A percentile compares a stretch with the other conserved stretches of the same genome.
Evolutionary conservation across 92 coral and sea anemone genomes (phyloP).

Genomic region (Epizoanthus rinbou): DNA sequence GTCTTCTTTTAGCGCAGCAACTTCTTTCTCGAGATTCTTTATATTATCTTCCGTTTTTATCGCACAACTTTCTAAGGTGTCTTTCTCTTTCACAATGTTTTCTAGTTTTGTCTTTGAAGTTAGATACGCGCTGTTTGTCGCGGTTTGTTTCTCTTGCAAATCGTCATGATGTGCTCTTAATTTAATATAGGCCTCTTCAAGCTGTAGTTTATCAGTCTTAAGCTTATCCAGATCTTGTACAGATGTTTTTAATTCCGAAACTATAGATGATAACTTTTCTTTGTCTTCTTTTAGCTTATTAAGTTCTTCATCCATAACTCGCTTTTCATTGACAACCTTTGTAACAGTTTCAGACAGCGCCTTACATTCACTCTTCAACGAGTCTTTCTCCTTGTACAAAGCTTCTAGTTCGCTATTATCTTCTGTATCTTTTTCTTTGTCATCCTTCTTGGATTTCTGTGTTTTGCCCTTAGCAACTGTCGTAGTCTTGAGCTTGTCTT

Average conservation of each 20-base stretch:
- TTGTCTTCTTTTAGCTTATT: slow-evolving; percentile 66
- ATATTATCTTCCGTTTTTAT: slow-evolving; percentile 58
- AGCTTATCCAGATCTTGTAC: slow-evolving; percentile 55
- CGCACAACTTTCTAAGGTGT: slow-evolving; percentile 58
- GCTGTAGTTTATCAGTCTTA: slow-evolving; percentile 59
- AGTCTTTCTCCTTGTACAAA: slow-evolving; percentile 57
- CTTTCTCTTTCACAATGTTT: slow-evolving; percentile 55
- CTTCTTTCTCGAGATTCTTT: slow-evolving; percentile 61
- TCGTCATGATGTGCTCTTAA: slow-evolving; percentile 56
- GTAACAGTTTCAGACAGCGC: slow-evolving; percentile 85
- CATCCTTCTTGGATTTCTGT: slow-evolving; percentile 45
- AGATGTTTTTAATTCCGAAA: slow-evolving; percentile 52
- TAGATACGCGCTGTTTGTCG: slow-evolving; percentile 42
- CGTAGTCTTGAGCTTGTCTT: slow-evolving; percentile 53
- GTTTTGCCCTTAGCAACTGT: slow-evolving; percentile 45
- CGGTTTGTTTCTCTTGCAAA: slow-evolving; percentile 55
- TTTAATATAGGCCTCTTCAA: slow-evolving; percentile 56
- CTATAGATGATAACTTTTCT: slow-evolving; percentile 49
- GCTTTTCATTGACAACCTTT: slow-evolving; percentile 77
- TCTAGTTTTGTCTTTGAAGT: slow-evolving; percentile 48
- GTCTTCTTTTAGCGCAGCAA: slow-evolving; percentile 55
- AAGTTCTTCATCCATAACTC: slow-evolving; percentile 64
- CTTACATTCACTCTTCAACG: slow-evolving; percentile 75
- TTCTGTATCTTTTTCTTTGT: slow-evolving; percentile 25
- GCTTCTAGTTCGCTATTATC: slow-evolving; percentile 56